Evolutionary conservation across 1,140 invertebrate species (phyloP), one percentile per base, ranked within the genome.

Genomic region (Platyscapa corneri): DNA sequence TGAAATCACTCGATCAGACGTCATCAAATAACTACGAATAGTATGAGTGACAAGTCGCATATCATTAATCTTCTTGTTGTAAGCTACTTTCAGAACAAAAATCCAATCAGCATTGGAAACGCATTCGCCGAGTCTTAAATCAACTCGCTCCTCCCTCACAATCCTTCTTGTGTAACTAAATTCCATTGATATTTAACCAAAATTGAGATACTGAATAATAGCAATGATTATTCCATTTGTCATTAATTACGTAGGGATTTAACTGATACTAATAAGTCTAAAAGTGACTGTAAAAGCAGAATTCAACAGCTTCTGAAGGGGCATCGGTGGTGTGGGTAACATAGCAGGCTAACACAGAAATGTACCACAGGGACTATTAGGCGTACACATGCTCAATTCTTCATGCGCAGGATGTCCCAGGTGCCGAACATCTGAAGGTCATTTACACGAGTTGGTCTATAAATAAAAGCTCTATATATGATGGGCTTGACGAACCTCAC

Each of bases 341-440:
- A 23, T 8, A 1, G 12, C 12, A 20, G 32, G 1, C 42, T 1
- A 75, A 30, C 7, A 14, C 0, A 10, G 6, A 30, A 75, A 46
- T n/a, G 8, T 46, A 32, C 46, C 75, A 23, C 30, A 34, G 75
- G 75, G 75, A 77, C 46, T 56, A 77, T 77, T 77, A 77, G 34
- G 3, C 30, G 8, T 46, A 32, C 5, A 18, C 14, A 46, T 27
- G 49, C n/a, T 77, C 39, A 53, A 56, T 53, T 56, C 49, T 53
- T 77, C 75, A 53, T 56, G 75, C 30, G 14, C 30, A 23, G 23
- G 20, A 49, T 49, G 8, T 46, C 72, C 27, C 39, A 37, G 32
- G 34, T 70, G 8, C 18, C 18, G 34, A 70, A 70, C 34, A 37
- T 37, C 34, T 39, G 32, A 70, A 37, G 16, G 34, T 37, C 8